These are phyloP conservation scores for Cremastobaeus sp. DNA, from an alignment of 2,888 invertebrate genomes.

Conservation along the genomic window DNA sequence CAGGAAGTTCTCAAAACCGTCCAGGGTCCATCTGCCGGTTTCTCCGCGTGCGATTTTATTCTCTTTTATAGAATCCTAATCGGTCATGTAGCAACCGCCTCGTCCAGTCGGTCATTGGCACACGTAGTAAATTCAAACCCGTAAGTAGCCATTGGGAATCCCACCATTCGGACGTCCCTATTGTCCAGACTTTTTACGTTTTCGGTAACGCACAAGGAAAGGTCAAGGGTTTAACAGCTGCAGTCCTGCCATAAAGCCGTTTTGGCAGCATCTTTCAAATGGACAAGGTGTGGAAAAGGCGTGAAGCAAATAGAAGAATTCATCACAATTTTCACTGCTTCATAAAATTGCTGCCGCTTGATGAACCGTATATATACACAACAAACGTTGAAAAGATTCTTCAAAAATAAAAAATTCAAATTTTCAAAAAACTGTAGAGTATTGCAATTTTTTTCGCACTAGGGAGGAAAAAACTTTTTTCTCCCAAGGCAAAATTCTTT, in stretches of 20 bases:
- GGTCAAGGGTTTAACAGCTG: constrained; percentile 61
- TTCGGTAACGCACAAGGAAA: constrained; percentile 40
- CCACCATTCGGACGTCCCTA: constrained; percentile 11
- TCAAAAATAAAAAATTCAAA: too few relatives aligned
- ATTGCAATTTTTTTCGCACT: too few relatives aligned
- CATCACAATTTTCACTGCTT: constrained; percentile 11
- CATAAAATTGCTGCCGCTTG: not conserved
- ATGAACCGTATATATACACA: too few relatives aligned
- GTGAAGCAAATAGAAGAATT: constrained; percentile 53
- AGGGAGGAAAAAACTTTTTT: too few relatives aligned
- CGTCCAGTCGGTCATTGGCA: constrained; percentile 61
- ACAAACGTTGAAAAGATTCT: too few relatives aligned
- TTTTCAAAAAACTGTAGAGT: too few relatives aligned
- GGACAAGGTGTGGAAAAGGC: constrained; percentile 51
- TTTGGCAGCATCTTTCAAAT: constrained; percentile 38
- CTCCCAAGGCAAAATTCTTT: too few relatives aligned
- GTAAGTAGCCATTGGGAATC: constrained; percentile 44
- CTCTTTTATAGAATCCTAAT: constrained; percentile 57
- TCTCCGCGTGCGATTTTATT: constrained; percentile 47
- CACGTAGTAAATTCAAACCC: constrained; percentile 48
- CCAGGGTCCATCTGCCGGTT: constrained; percentile 48
- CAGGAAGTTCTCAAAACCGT: constrained; percentile 46
- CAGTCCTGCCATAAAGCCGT: constrained; percentile 38
- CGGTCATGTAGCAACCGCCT: constrained; percentile 58
- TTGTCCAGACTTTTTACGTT: constrained; percentile 51